phyloP scores from a whole-genome alignment of 2,797 vertebrate genomes.

The Cercopithecus diana region DNA sequence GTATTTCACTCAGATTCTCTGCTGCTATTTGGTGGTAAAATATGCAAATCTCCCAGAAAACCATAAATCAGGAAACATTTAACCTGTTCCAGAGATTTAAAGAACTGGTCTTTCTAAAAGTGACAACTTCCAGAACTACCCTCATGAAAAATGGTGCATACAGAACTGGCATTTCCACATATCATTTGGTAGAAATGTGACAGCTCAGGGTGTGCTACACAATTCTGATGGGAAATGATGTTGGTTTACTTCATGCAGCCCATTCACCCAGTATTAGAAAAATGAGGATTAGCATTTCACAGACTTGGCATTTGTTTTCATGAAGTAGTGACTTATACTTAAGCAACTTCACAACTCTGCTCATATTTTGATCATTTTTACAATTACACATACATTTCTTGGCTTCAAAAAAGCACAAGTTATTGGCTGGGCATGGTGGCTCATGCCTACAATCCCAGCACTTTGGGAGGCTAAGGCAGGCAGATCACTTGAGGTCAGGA shows the following conservation, averaged over 20 bases:
- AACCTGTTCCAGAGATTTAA: background rate
- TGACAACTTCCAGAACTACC: background rate
- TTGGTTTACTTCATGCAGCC: background rate
- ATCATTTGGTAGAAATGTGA: background rate
- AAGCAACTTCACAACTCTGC: background rate
- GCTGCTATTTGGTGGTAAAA: conserved; percentile 43
- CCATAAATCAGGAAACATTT: conserved; percentile 22
- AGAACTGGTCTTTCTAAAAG: conserved; percentile 30
- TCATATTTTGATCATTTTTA: conserved; percentile 9
- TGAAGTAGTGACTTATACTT: background rate
- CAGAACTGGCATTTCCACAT: background rate
- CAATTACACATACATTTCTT: background rate
- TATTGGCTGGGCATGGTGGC: too few relatives aligned
- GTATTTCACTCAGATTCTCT: conserved; percentile 29
- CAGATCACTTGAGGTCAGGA: too few relatives aligned
- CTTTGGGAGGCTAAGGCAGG: too few relatives aligned
- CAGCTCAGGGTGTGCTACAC: background rate
- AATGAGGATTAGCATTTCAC: background rate
- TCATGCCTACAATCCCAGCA: too few relatives aligned
- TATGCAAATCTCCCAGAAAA: conserved; percentile 10
- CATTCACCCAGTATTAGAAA: background rate
- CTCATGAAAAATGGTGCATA: background rate
- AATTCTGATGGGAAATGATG: background rate
- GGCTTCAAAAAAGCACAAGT: background rate
- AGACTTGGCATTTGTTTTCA: background rate